Percentiles rank a stretch among this genome's conserved stretches.
Conservation (phyloP, 2,113 vertebrate genomes). For the Gallinago paraguaiae region DNA sequence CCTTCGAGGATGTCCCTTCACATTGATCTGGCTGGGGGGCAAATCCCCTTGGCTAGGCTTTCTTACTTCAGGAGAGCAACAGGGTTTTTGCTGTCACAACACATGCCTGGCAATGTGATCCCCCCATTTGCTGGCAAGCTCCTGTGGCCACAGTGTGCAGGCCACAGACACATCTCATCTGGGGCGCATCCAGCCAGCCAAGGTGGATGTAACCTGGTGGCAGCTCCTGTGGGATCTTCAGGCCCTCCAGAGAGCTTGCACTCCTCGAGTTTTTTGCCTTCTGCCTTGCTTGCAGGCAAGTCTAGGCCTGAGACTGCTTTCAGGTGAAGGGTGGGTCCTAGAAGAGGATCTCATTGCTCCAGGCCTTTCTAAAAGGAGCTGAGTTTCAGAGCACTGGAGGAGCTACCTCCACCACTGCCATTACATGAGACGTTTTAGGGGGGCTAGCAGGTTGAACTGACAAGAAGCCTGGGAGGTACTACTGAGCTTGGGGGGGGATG, state of each 20-base stretch:
- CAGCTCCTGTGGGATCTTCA: neutral
- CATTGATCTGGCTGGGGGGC: too few relatives aligned
- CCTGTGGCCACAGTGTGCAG: neutral
- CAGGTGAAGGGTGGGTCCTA: conserved; percentile 26
- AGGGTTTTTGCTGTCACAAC: neutral
- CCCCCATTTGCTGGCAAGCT: neutral
- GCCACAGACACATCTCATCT: neutral
- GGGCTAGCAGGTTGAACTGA: neutral
- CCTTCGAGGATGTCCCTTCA: neutral
- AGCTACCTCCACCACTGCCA: neutral
- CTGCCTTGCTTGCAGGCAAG: neutral
- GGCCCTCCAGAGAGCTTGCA: neutral
- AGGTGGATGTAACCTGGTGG: neutral
- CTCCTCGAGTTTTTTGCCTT: neutral
- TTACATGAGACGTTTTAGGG: neutral
- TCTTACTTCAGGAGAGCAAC: neutral
- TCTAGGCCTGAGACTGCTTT: conserved; percentile 33
- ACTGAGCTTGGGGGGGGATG: neutral
- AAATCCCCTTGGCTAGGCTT: neutral
- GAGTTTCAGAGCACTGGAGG: neutral
- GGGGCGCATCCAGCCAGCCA: accelerated
- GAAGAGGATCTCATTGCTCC: conserved; percentile 24
- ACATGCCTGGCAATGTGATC: neutral
- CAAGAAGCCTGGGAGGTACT: neutral
- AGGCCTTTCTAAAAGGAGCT: neutral